These are phyloP conservation scores for Drosophila mayri DNA, from an alignment of 1,140 invertebrate genomes.

Conservation along the genomic window DNA sequence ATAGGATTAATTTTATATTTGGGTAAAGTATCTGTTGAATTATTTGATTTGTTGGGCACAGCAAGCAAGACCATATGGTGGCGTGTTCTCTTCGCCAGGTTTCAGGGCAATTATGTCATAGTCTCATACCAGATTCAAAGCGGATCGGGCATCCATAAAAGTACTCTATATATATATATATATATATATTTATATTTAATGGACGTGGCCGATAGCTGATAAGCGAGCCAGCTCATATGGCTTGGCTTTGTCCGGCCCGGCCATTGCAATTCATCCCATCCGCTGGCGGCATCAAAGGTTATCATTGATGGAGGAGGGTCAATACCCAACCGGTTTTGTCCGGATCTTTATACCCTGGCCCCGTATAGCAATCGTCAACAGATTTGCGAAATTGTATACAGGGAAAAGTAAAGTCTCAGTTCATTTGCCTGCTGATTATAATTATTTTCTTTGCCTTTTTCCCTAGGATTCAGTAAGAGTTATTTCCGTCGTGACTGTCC, in stretches of 20 bases:
- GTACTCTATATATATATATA: constrained; percentile 19
- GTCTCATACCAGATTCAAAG: constrained; percentile 38
- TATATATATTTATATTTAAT: constrained; percentile 2
- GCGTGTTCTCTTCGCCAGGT: constrained; percentile 33
- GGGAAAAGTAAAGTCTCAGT: constrained; percentile 17
- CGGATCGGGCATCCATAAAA: constrained; percentile 43
- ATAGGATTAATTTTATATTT: no score
- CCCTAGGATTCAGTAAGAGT: constrained; percentile 7
- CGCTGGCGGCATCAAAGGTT: constrained; percentile 47
- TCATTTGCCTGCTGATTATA: constrained; percentile 16
- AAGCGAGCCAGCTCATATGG: constrained; percentile 25
- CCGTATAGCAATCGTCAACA: constrained; percentile 7
- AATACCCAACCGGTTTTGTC: constrained; percentile 32
- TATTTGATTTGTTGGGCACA: background rate
- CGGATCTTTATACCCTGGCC: constrained; percentile 21
- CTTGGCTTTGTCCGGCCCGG: constrained; percentile 16
- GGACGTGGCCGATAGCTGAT: constrained; percentile 28
- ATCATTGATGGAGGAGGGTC: constrained; percentile 39
- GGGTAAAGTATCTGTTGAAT: constrained; percentile 22
- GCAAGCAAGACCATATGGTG: constrained; percentile 31
- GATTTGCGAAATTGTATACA: constrained; percentile 29
- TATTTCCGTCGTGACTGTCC: constrained; percentile 23
- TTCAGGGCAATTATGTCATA: constrained; percentile 46
- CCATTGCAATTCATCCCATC: constrained; percentile 48
- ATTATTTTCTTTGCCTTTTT: background rate